These are phyloP conservation scores for Lasaia peninsularis DNA, from an alignment of 1,140 invertebrate genomes.

Conservation along the genomic window DNA sequence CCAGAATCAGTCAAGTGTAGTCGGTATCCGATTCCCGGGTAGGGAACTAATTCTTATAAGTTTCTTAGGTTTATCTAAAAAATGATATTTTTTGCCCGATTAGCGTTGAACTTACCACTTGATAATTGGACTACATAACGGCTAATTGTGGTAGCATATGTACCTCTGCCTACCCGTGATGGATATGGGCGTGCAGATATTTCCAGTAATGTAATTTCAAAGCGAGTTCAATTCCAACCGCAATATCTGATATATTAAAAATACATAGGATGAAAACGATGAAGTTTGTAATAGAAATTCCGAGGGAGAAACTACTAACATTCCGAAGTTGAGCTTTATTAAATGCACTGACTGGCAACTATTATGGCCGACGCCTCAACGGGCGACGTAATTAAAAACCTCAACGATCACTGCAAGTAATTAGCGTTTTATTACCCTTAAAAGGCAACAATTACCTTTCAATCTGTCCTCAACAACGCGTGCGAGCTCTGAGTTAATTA, in stretches of 20 bases:
- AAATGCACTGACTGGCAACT: constrained; percentile 68
- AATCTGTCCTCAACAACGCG: constrained; percentile 51
- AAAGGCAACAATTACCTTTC: constrained; percentile 69
- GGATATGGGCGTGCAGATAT: not conserved
- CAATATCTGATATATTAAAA: constrained; percentile 42
- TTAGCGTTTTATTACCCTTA: constrained; percentile 68
- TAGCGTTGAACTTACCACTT: too few relatives aligned
- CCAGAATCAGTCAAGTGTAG: too few relatives aligned
- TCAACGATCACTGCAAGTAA: constrained; percentile 74
- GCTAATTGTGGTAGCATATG: too few relatives aligned
- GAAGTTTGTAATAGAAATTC: constrained; percentile 63
- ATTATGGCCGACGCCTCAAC: constrained; percentile 67
- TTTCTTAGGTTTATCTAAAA: too few relatives aligned
- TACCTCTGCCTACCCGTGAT: too few relatives aligned
- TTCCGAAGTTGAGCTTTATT: constrained; percentile 53
- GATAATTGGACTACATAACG: too few relatives aligned
- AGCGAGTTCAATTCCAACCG: constrained; percentile 1
- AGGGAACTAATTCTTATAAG: too few relatives aligned
- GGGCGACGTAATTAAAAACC: constrained; percentile 71
- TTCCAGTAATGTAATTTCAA: not conserved
- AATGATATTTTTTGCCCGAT: too few relatives aligned
- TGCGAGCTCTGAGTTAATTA: constrained; percentile 21
- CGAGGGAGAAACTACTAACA: constrained; percentile 54
- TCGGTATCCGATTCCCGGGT: too few relatives aligned
- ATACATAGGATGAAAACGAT: constrained; percentile 42